phyloP scores from a whole-genome alignment of 1,140 invertebrate genomes.

The Brachionus rubens region DNA sequence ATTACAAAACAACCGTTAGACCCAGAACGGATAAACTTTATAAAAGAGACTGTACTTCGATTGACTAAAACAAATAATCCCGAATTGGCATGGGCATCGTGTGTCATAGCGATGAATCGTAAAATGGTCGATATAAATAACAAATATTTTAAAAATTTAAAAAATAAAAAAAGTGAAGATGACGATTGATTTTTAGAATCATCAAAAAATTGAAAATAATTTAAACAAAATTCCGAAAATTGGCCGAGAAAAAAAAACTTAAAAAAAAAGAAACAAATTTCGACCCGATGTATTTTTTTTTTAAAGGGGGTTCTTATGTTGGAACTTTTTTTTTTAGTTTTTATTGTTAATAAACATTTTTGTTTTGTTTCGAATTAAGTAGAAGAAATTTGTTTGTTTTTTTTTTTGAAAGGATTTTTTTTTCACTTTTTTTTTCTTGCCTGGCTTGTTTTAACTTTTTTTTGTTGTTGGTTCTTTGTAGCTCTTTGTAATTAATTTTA shows the following conservation, averaged over 20 bases:
- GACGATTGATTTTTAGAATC: too few species aligned
- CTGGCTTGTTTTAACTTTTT: not conserved
- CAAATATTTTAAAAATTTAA: slow-evolving; percentile 44
- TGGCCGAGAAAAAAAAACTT: not conserved
- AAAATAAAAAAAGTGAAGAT: slow-evolving; percentile 2
- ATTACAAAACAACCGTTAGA: slow-evolving; percentile 38
- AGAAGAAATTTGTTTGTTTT: slow-evolving; percentile 11
- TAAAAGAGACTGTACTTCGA: slow-evolving; percentile 37
- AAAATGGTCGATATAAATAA: slow-evolving; percentile 45
- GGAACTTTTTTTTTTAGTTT: not conserved
- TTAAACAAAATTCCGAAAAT: not conserved
- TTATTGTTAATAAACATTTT: slow-evolving; percentile 18
- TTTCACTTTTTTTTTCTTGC: not conserved
- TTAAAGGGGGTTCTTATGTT: too few species aligned
- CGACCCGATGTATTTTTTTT: too few species aligned
- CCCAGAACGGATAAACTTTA: slow-evolving; percentile 45
- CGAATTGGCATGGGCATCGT: slow-evolving; percentile 24
- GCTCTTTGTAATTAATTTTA: slow-evolving; percentile 30
- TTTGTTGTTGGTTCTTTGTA: slow-evolving; percentile 19
- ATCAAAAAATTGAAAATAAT: not conserved
- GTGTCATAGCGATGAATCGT: slow-evolving; percentile 44
- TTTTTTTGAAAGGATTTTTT: not conserved
- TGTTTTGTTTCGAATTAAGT: too few species aligned
- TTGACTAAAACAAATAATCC: slow-evolving; percentile 45
- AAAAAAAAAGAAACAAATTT: too few species aligned